A percentile compares a stretch with the other conserved stretches of the same genome.
Evolutionary conservation across 2,113 vertebrate genomes (phyloP).

Genomic region (Anarrhichthys ocellatus): DNA sequence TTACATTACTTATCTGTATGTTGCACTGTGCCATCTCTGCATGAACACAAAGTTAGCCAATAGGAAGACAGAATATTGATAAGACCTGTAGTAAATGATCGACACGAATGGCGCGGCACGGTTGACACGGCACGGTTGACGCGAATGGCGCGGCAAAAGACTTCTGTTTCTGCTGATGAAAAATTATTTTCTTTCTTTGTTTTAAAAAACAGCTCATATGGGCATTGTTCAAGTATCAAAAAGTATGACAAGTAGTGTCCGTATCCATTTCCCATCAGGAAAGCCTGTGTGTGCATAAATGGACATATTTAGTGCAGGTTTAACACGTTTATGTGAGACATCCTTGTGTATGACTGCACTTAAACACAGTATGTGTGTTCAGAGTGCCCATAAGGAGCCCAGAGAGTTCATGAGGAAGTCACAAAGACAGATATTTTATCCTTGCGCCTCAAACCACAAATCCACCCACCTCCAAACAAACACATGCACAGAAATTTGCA

Average conservation of each 20-base stretch:
- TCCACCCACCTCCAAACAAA: constrained; percentile 29
- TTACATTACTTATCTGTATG: neutral
- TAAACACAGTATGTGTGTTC: neutral
- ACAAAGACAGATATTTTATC: constrained; percentile 39
- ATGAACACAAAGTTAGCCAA: neutral
- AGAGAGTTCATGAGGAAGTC: constrained; percentile 46
- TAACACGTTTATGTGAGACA: constrained; percentile 7
- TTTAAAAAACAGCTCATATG: neutral
- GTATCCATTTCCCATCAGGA: neutral
- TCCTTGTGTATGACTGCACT: neutral
- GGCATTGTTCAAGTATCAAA: neutral
- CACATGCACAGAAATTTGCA: constrained; percentile 5
- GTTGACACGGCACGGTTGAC: too few species aligned
- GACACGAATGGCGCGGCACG: too few species aligned
- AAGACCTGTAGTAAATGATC: neutral
- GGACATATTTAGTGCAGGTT: neutral
- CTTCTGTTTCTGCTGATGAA: neutral
- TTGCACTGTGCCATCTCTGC: constrained; percentile 2
- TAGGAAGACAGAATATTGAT: neutral
- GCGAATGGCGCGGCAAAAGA: too few species aligned
- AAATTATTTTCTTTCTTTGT: neutral
- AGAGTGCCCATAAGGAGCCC: constrained; percentile 19
- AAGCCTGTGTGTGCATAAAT: neutral
- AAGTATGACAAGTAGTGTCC: neutral
- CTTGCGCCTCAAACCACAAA: constrained; percentile 38